Conservation (phyloP, 2,797 vertebrate genomes). For the Geotria australis region DNA sequence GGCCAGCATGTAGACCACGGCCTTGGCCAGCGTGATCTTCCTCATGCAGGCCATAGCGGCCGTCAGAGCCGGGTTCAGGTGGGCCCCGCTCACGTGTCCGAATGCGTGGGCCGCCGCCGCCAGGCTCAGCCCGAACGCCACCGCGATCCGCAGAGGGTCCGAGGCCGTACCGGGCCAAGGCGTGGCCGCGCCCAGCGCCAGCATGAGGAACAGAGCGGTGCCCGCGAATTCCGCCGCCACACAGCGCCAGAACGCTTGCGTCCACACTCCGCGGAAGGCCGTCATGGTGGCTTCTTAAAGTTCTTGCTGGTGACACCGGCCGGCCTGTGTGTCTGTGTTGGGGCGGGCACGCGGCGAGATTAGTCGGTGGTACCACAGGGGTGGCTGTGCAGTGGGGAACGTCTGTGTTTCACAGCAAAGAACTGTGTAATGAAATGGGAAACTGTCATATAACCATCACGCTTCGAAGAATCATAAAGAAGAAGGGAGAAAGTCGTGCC, state of each 20-base stretch:
- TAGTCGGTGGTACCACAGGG: too few species aligned
- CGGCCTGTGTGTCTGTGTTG: too few species aligned
- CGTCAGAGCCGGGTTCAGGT: conserved; percentile 75
- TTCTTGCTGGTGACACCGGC: too few species aligned
- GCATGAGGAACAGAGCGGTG: conserved; percentile 56
- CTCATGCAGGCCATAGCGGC: conserved; percentile 54
- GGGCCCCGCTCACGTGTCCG: conserved; percentile 65
- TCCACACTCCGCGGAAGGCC: conserved; percentile 81
- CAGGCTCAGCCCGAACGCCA: conserved; percentile 78
- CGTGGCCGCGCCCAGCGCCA: conserved; percentile 61
- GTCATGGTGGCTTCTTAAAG: conserved; percentile 44
- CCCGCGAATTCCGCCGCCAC: conserved; percentile 65
- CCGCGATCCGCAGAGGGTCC: conserved; percentile 59
- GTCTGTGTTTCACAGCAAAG: too few species aligned
- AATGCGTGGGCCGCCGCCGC: conserved; percentile 84
- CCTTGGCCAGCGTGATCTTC: conserved; percentile 67
- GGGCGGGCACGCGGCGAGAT: too few species aligned
- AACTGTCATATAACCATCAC: too few species aligned
- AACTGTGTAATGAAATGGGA: too few species aligned
- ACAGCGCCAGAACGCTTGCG: conserved; percentile 69
- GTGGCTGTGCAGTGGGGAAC: too few species aligned
- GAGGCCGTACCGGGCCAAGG: conserved; percentile 38
- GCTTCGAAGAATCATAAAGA: too few species aligned
- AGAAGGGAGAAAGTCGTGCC: too few species aligned
- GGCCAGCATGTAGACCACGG: conserved; percentile 43